phyloP scores from a whole-genome alignment of 2,797 vertebrate genomes.

The Triplophysa bombifrons region DNA sequence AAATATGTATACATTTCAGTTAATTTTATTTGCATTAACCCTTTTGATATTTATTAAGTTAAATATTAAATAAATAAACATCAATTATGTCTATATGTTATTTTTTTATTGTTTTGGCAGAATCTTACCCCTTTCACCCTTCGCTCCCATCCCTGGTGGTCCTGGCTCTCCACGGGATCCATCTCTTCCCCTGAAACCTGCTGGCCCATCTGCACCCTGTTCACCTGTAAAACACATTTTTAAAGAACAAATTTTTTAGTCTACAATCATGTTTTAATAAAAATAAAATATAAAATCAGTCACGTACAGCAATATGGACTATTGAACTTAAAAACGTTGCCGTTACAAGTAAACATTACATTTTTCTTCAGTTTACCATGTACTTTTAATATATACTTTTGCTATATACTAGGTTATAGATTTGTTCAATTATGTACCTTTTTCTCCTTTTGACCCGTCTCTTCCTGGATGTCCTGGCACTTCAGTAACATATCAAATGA shows the following conservation, averaged over 20 bases:
- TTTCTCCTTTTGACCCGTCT: conserved; percentile 91
- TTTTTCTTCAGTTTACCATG: background rate
- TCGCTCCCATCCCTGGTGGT: conserved; percentile 81
- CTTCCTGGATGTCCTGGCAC: conserved; percentile 80
- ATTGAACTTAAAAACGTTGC: background rate
- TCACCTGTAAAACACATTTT: conserved; percentile 79
- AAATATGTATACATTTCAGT: too few relatives aligned
- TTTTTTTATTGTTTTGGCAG: background rate
- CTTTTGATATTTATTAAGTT: background rate
- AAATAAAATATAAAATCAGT: background rate
- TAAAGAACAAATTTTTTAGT: background rate
- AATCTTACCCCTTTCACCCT: conserved; percentile 88
- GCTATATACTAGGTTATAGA: background rate
- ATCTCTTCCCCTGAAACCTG: conserved; percentile 88
- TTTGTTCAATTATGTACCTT: conserved; percentile 78
- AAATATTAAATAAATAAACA: background rate
- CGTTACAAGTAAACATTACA: background rate
- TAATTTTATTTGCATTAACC: background rate
- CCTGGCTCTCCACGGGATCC: conserved; percentile 90
- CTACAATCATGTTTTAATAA: background rate
- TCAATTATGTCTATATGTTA: background rate
- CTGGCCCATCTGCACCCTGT: conserved; percentile 84
- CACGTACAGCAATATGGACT: background rate
- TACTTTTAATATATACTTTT: too few relatives aligned
- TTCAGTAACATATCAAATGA: conserved; percentile 64